phyloP scores from a whole-genome alignment of 2,113 vertebrate species.

The Setophaga kirtlandii region DNA sequence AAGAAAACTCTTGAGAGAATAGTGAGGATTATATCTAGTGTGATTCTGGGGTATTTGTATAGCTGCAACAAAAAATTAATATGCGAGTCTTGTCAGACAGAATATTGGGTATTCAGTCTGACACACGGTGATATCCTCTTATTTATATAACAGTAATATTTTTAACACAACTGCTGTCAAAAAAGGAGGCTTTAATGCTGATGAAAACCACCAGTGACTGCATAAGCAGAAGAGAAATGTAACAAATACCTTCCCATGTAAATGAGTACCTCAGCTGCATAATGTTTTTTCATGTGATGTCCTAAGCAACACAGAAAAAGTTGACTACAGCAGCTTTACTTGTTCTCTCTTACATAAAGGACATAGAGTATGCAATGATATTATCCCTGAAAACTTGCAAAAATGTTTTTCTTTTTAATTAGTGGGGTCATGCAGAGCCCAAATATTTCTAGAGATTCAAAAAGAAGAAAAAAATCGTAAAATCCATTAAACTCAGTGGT shows the following conservation, averaged over 20 bases:
- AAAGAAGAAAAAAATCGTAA: not conserved
- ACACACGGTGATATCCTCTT: not conserved
- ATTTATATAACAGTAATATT: constrained; percentile 50
- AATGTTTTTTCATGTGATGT: not conserved
- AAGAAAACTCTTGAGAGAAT: not conserved
- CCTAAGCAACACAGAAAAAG: not conserved
- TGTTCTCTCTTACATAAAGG: not conserved
- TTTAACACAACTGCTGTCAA: constrained; percentile 26
- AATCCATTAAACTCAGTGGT: not conserved
- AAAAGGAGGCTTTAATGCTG: not conserved
- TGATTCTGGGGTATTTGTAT: not conserved
- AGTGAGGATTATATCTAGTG: not conserved
- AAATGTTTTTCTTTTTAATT: not conserved
- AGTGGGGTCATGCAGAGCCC: not conserved
- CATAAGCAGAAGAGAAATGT: not conserved
- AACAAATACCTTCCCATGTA: constrained; percentile 22
- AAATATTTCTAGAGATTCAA: not conserved
- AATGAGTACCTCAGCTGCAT: not conserved
- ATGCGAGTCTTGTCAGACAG: not conserved
- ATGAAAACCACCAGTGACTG: not conserved
- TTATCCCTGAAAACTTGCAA: not conserved
- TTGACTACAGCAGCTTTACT: not conserved
- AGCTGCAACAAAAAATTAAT: constrained; percentile 6
- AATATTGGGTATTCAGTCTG: constrained; percentile 29
- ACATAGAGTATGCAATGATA: not conserved